Base-by-base conservation (phyloP, 1,140 invertebrate species). In the Euura lappo region DNA sequence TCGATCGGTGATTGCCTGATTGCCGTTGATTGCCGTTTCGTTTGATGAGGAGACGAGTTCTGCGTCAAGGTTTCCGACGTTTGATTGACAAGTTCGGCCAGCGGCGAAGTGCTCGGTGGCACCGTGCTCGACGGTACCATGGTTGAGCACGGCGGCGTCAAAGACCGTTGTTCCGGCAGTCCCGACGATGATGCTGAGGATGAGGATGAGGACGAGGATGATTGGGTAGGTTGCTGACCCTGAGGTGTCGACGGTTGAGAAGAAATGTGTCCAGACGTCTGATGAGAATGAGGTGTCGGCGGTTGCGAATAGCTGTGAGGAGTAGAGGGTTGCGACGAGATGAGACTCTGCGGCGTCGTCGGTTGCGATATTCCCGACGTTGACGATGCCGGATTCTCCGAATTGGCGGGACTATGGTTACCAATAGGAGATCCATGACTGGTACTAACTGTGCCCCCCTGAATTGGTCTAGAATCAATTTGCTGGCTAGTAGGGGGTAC, bases 401-500 rank as follows among this genome's bases (percentile, higher is more conserved):
- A 84, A 79, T 86, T 84, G 0, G 82, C 82, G 10, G 86, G 85
- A 76, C 86, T 88, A 45, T 84, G 84, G 2, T 80, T 90, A 71
- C 92, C 91, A 10, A 90, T 87, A 0, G 91, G 91, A 5, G 92
- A 93, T 11, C 92, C 91, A 77, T 93, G 92, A 82, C 93, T 94
- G 2, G 93, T 94, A 78, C 92, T 93, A 4, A 94, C 91, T 6
- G 93, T 91, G 2, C 92, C 93, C 11, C 93, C 93, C 85, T 94
- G 93, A 74, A 94, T 94, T 0, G 93, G 93, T 74, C 92, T 88
- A 10, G 90, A 89, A 80, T 93, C 86, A 13, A 81, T 72, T 67
- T 85, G 83, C 45, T 79, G 79, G 67, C 77, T 75, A 46, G 73
- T 84, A 44, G 78, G 83, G 77, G 88, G 88, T 65, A 83, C 85